phyloP scores from a whole-genome alignment of 2,888 invertebrate species.

The Pterobdella sp. region DNA sequence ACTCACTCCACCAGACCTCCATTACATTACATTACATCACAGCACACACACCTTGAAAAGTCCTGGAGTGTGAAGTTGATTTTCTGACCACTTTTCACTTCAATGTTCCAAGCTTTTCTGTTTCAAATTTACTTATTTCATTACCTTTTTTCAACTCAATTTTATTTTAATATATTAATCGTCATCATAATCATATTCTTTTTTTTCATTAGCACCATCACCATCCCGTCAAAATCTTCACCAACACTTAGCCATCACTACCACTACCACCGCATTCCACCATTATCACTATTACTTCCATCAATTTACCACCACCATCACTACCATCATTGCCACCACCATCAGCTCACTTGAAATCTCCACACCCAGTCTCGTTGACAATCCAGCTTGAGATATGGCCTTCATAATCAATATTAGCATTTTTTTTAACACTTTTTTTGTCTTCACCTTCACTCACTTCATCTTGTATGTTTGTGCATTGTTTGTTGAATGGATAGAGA shows the following conservation, averaged over 20 bases:
- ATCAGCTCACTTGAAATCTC: not conserved
- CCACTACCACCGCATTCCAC: not conserved
- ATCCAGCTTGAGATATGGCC: conserved; percentile 26
- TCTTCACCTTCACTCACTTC: not conserved
- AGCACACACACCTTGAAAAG: conserved; percentile 2
- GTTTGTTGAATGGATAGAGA: conserved; percentile 21
- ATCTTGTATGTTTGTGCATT: conserved; percentile 18
- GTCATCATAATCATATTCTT: not conserved
- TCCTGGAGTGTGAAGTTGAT: conserved; percentile 29
- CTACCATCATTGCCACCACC: not conserved
- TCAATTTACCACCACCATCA: conserved; percentile 18
- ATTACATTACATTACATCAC: too few relatives aligned
- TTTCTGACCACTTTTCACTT: not conserved
- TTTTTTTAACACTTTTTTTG: not conserved
- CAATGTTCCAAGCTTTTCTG: conserved; percentile 21
- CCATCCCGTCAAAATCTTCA: not conserved
- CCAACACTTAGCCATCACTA: not conserved
- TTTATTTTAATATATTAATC: too few relatives aligned
- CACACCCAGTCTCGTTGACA: conserved; percentile 20
- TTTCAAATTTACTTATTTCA: not conserved
- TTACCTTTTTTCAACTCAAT: too few relatives aligned
- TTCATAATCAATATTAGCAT: not conserved
- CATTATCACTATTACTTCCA: conserved; percentile 15
- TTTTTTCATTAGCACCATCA: not conserved
- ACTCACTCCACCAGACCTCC: too few relatives aligned